Evolutionary conservation across 2,888 invertebrate genomes (phyloP).

Genomic region (Chaetogeoica ovagalla): DNA sequence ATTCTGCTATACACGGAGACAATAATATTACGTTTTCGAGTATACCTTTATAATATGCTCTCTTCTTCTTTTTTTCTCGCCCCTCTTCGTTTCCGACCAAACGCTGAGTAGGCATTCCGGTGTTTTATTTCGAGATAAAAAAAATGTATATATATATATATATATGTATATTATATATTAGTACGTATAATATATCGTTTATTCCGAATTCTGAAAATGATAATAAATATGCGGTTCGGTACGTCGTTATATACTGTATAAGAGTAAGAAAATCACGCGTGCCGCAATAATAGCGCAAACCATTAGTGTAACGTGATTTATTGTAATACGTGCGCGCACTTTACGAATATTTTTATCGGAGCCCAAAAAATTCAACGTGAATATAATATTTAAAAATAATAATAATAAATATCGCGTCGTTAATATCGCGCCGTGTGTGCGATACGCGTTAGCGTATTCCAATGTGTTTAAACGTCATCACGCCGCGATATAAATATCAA

Average conservation of each 20-base stretch:
- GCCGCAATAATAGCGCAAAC: conserved; percentile 24
- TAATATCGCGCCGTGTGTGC: background rate
- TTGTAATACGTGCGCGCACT: background rate
- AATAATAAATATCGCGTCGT: background rate
- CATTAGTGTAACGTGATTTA: conserved; percentile 39
- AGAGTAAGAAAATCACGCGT: background rate
- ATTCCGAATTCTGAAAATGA: conserved; percentile 25
- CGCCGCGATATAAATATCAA: too few relatives aligned
- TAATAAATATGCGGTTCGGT: conserved; percentile 6
- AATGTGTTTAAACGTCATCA: background rate
- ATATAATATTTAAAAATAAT: background rate
- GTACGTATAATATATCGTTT: background rate
- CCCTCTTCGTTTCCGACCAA: background rate
- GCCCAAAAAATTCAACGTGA: too few relatives aligned
- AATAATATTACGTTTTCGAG: conserved; percentile 14
- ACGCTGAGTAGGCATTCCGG: background rate
- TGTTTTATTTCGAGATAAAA: background rate
- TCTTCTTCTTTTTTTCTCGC: too few relatives aligned
- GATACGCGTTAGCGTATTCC: background rate
- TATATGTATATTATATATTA: background rate
- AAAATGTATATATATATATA: background rate
- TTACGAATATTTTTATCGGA: background rate
- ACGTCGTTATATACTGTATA: background rate
- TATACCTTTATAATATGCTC: too few relatives aligned
- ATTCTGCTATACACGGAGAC: conserved; percentile 7